Conservation (phyloP, 2,797 vertebrate genomes). For the Scleropages formosus region DNA sequence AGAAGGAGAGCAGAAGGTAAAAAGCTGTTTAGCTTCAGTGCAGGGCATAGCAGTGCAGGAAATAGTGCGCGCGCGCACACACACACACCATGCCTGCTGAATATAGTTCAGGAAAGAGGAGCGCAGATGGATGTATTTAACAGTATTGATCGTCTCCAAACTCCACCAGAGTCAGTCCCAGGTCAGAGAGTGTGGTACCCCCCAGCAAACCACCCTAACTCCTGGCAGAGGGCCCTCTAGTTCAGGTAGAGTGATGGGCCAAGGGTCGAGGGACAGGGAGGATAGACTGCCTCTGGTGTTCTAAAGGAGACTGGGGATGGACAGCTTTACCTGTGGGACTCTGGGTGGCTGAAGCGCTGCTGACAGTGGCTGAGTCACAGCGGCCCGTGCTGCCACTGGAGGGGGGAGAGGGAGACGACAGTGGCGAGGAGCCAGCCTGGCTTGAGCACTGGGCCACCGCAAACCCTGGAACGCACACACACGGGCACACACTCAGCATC, state of each 20-base stretch:
- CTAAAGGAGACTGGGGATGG: not conserved
- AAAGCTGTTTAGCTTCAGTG: too few species aligned
- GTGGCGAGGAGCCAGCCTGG: constrained; percentile 77
- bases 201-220: not conserved
- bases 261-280: not conserved
- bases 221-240: too few species aligned
- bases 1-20: too few species aligned
- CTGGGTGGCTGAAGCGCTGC: constrained; percentile 55
- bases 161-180: too few species aligned
- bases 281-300: not conserved
- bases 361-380: constrained; percentile 78
- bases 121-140: too few species aligned
- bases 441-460: constrained; percentile 90
- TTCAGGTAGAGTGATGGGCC: not conserved
- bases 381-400: constrained; percentile 79
- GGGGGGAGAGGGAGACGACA: constrained; percentile 79
- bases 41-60: too few species aligned
- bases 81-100: too few species aligned
- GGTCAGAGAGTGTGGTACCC: too few species aligned
- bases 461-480: constrained; percentile 72
- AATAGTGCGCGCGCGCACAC: too few species aligned
- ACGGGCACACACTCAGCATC: not conserved
- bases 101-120: too few species aligned
- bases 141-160: too few species aligned
- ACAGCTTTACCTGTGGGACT: constrained; percentile 43